A percentile compares a stretch with the other conserved stretches of the same genome.
Conservation (phyloP, 2,113 vertebrate species). For the Misgurnus anguillicaudatus region DNA sequence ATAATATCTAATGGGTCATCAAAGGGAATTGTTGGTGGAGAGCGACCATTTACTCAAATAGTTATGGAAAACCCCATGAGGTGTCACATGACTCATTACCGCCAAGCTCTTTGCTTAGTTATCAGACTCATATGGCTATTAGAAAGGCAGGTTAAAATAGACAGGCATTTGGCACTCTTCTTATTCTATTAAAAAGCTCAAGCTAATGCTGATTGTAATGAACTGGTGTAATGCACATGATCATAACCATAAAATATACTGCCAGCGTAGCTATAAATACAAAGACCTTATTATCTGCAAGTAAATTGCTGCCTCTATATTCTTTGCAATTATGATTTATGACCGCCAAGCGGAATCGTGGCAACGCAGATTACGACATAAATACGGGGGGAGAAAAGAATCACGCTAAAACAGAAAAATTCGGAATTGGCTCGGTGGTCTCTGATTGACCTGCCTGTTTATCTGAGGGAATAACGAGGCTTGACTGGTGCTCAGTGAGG, state of each 20-base stretch:
- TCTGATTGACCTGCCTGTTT: conserved; percentile 55
- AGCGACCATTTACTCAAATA: conserved; percentile 78
- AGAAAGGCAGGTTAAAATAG: conserved; percentile 62
- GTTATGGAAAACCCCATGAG: conserved; percentile 80
- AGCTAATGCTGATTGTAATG: conserved; percentile 57
- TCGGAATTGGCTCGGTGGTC: conserved; percentile 40
- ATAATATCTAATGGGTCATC: conserved; percentile 85
- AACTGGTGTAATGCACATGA: conserved; percentile 55
- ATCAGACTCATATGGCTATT: conserved; percentile 64
- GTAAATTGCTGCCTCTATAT: conserved; percentile 47
- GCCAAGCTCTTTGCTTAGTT: conserved; percentile 64
- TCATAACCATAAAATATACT: conserved; percentile 58
- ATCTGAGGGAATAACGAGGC: conserved; percentile 53
- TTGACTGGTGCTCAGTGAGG: conserved; percentile 56
- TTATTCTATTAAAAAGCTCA: conserved; percentile 55
- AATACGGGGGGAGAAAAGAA: conserved; percentile 35
- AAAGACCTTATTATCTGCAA: conserved; percentile 47
- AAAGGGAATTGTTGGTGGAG: conserved; percentile 79
- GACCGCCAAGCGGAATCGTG: conserved; percentile 41
- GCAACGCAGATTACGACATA: conserved; percentile 49
- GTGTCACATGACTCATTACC: conserved; percentile 83
- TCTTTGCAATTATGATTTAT: conserved; percentile 58
- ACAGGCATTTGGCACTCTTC: conserved; percentile 53
- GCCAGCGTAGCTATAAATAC: conserved; percentile 54
- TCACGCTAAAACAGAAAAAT: conserved; percentile 23